Percentiles rank a stretch among this genome's conserved stretches.
Conservation (phyloP, 2,888 invertebrate species). For the Tenthredo distinguenda region DNA sequence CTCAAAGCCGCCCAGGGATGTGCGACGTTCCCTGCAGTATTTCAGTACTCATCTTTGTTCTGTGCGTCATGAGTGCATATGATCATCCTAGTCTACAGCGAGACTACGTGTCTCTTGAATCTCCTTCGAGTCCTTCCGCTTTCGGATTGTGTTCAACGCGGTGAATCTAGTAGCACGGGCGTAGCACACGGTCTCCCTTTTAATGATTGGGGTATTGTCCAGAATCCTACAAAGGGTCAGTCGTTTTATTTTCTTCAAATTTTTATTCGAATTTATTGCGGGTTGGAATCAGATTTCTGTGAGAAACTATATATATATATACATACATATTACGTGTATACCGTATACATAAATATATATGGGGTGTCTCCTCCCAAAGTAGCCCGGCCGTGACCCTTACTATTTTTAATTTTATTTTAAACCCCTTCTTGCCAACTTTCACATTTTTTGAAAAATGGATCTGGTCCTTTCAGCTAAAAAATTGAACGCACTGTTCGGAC, state of each 20-base stretch:
- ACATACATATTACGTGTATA: no score
- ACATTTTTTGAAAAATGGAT: no score
- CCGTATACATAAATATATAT: no score
- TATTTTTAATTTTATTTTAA: no score
- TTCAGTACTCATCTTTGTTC: constrained; percentile 8
- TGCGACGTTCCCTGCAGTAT: constrained; percentile 17
- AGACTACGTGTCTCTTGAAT: background rate
- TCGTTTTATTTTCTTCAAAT: constrained; percentile 15
- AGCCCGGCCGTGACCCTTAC: no score
- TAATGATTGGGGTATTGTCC: background rate
- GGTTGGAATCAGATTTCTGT: background rate
- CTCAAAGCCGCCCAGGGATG: constrained; percentile 7
- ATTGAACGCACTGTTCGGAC: no score
- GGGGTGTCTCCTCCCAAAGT: no score
- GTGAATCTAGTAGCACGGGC: constrained; percentile 1
- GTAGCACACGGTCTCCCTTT: constrained; percentile 9
- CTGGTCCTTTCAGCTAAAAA: no score
- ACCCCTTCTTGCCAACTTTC: no score
- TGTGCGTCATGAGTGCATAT: background rate
- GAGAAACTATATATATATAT: background rate
- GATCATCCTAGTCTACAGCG: background rate
- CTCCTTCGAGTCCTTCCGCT: background rate
- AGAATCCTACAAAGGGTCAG: constrained; percentile 36
- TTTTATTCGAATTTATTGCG: background rate
- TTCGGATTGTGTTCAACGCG: background rate